Evolutionary conservation across 2,888 invertebrate genomes (phyloP).

Genomic region (Cenopis cana): DNA sequence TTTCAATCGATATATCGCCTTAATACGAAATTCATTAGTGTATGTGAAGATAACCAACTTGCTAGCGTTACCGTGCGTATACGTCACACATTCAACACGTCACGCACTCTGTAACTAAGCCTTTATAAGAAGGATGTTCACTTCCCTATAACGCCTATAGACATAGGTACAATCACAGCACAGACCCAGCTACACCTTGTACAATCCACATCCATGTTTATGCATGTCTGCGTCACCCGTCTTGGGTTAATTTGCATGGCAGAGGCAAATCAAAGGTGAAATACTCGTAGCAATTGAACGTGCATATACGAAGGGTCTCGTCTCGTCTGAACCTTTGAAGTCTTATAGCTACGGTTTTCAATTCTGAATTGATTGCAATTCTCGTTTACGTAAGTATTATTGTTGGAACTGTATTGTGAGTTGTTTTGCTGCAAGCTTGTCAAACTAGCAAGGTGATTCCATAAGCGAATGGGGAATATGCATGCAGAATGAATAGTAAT

Average conservation of each 20-base stretch:
- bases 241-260: constrained; percentile 31
- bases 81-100: too few relatives aligned
- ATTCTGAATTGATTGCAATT: constrained; percentile 16
- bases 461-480: too few relatives aligned
- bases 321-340: constrained; percentile 20
- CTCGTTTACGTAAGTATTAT: neutral
- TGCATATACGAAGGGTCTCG: neutral
- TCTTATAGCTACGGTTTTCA: neutral
- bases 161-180: neutral
- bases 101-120: too few relatives aligned
- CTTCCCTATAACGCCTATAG: too few relatives aligned
- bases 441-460: too few relatives aligned
- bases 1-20: too few relatives aligned
- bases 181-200: neutral
- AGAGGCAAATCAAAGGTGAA: constrained; percentile 36
- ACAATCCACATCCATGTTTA: constrained; percentile 6
- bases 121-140: too few relatives aligned
- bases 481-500: too few relatives aligned
- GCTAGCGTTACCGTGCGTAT: too few relatives aligned
- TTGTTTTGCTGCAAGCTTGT: too few relatives aligned
- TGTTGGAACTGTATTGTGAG: neutral
- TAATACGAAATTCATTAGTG: too few relatives aligned
- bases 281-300: constrained; percentile 28
- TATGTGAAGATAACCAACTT: too few relatives aligned
- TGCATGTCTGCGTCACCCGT: constrained; percentile 4